Conservation (phyloP, 2,888 invertebrate species). For the Meiosimyza decipiens region DNA sequence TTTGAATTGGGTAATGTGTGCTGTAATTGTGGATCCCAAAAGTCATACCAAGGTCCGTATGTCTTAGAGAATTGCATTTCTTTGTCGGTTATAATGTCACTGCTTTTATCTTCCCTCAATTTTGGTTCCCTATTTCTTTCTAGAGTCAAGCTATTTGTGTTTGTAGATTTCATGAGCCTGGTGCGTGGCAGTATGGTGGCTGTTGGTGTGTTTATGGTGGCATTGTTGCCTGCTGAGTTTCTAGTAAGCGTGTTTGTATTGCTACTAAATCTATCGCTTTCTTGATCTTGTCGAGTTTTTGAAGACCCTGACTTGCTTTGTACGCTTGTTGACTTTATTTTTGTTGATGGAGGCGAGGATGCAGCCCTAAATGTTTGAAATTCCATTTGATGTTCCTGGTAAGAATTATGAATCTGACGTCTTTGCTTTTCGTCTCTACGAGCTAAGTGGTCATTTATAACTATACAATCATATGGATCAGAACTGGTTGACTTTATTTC, state of each 20-base stretch:
- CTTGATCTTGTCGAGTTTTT: conserved; percentile 10
- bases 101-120: conserved; percentile 36
- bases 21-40: conserved; percentile 73
- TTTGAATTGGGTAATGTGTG: conserved; percentile 51
- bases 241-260: conserved; percentile 58
- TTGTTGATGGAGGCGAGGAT: conserved; percentile 65
- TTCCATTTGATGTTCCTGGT: conserved; percentile 67
- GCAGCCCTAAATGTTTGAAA: conserved; percentile 66
- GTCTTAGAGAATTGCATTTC: conserved; percentile 70
- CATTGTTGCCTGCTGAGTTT: conserved; percentile 55
- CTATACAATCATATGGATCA: conserved; percentile 83
- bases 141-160: conserved; percentile 47
- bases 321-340: conserved; percentile 20
- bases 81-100: conserved; percentile 41
- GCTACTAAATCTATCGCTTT: conserved; percentile 41
- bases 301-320: conserved; percentile 13
- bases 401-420: conserved; percentile 65
- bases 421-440: conserved; percentile 67
- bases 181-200: conserved; percentile 64
- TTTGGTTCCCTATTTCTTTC: conserved; percentile 58
- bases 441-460: conserved; percentile 80
- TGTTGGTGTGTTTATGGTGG: conserved; percentile 56
- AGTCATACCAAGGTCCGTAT: conserved; percentile 90
- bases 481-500: conserved; percentile 74
- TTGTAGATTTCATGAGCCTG: conserved; percentile 58